Evolutionary conservation across 2,888 invertebrate species (phyloP).

Genomic region (Apotomis betuletana): DNA sequence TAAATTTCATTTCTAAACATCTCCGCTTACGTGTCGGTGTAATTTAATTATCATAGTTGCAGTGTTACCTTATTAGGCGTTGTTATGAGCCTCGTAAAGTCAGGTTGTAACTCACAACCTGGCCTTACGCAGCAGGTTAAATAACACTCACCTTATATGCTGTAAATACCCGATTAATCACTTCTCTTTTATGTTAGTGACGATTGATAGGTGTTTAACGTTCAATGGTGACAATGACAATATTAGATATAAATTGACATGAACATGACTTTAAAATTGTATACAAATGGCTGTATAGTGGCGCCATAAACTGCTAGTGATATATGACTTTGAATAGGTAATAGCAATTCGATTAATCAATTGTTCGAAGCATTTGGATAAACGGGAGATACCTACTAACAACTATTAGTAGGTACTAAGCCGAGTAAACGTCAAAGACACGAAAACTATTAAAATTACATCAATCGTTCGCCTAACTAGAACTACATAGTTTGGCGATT

Average conservation of each 20-base stretch:
- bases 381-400: too few relatives aligned
- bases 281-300: too few relatives aligned
- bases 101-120: slow-evolving; percentile 9
- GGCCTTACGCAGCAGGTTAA: neutral
- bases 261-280: neutral
- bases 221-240: neutral
- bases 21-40: slow-evolving; percentile 30
- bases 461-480: too few relatives aligned
- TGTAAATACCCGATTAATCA: slow-evolving; percentile 18
- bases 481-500: too few relatives aligned
- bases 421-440: too few relatives aligned
- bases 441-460: too few relatives aligned
- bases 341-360: too few relatives aligned
- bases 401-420: too few relatives aligned
- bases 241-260: neutral
- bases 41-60: slow-evolving; percentile 40
- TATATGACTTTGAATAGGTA: too few relatives aligned
- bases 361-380: too few relatives aligned
- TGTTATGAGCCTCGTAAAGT: slow-evolving; percentile 21
- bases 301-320: too few relatives aligned
- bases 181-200: neutral
- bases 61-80: slow-evolving; percentile 37
- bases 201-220: slow-evolving; percentile 12
- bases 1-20: slow-evolving; percentile 37
- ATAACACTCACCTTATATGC: slow-evolving; percentile 4